Evolutionary conservation across 2,113 vertebrate genomes (phyloP), one percentile per base, ranked within the genome.

Genomic region (Pipra filicauda): DNA sequence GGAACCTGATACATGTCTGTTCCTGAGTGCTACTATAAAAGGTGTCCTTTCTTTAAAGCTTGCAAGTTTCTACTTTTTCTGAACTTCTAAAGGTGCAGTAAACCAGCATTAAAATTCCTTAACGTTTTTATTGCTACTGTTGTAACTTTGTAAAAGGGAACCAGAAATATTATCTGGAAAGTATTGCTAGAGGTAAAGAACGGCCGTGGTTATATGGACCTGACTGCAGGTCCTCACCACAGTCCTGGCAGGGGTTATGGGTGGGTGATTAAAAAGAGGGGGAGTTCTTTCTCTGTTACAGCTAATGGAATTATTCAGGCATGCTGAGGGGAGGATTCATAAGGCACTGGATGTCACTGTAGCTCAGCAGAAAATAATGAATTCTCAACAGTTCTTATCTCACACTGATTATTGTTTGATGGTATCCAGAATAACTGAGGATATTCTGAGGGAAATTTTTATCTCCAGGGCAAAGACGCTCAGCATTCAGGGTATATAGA

Each of bases 331-430:
- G 62, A 93, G 79, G 76, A 91, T 94, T 92, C 49, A 2, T 61
- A 88, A 96, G 67, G 94, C 95, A 95, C 91, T 96, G 96, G 90
- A 96, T 96, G 88, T 96, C 90, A 94, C 94, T 95, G 85, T 58
- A 94, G 83, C 88, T 85, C 86, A 96, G 86, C 85, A 95, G 90
- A 92, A 94, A 95, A 89, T 93, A 93, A 89, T 86, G 91, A 94
- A 93, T 96, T 91, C 91, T 94, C 58, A 78, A 88, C 88, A 79
- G 69, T 93, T 93, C 73, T 95, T 86, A 96, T 93, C 95, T 89
- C 62, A 72, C 37, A 55, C 66, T 92, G 93, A 94, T 94, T 93
- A 92, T 82, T 94, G 88, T 93, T 95, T 93, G 94, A 95, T 93
- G 77, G 66, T 84, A 88, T 94, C 96, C 86, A 78, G 91, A 96